phyloP scores from a whole-genome alignment of 2,797 vertebrate genomes.

The Paramormyrops hopkinsi region DNA sequence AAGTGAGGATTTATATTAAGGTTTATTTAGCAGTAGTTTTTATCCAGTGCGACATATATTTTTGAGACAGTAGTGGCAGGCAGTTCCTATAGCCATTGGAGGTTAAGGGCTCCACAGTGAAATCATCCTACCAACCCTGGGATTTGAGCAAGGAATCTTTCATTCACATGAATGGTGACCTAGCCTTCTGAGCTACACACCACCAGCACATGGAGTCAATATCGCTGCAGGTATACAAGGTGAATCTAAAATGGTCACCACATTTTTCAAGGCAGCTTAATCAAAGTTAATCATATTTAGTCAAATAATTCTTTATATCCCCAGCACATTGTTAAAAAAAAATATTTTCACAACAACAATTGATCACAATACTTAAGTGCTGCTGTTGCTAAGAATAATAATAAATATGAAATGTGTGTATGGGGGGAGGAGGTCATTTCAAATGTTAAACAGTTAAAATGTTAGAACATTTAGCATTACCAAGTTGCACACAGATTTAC shows the following conservation, averaged over 20 bases:
- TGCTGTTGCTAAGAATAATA: neutral
- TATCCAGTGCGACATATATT: neutral
- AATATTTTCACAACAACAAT: neutral
- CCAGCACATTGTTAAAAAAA: neutral
- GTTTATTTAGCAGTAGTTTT: neutral
- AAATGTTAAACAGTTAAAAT: neutral
- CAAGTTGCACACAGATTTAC: neutral
- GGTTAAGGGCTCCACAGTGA: neutral
- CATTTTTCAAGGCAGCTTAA: neutral
- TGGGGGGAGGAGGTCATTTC: neutral
- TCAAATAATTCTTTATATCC: neutral
- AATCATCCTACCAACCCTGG: neutral
- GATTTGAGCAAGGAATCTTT: neutral
- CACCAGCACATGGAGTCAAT: neutral
- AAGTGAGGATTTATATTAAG: neutral
- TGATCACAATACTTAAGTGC: neutral
- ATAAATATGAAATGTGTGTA: neutral
- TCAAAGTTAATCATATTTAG: neutral
- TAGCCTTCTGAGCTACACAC: neutral
- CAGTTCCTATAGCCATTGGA: neutral
- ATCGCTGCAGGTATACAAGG: neutral
- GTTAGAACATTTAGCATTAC: neutral
- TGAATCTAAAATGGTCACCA: neutral
- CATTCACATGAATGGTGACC: neutral
- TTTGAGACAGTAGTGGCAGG: neutral